These are phyloP conservation scores for Campoletis sonorensis DNA, from an alignment of 1,140 invertebrate species.

Conservation along the genomic window DNA sequence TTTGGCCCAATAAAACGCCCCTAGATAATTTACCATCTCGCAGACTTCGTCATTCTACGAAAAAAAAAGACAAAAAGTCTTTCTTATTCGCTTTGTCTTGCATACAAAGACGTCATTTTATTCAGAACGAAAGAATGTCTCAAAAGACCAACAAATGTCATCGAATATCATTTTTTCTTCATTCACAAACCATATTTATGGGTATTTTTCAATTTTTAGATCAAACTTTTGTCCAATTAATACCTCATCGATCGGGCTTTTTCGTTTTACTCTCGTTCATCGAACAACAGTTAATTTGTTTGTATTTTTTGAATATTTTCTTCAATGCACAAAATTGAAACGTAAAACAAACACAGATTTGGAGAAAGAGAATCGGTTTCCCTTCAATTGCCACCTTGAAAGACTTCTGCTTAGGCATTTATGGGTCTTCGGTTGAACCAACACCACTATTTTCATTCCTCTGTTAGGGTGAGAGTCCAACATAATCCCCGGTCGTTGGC, in stretches of 20 bases:
- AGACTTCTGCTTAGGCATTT: conserved; percentile 69
- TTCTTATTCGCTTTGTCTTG: background rate
- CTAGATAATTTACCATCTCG: background rate
- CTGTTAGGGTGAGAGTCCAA: conserved; percentile 13
- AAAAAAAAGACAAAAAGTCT: too few relatives aligned
- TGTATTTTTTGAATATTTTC: too few relatives aligned
- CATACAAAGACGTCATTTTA: too few relatives aligned
- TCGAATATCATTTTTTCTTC: background rate
- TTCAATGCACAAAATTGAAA: too few relatives aligned
- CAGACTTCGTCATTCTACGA: background rate
- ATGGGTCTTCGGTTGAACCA: conserved; percentile 65
- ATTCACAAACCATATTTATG: too few relatives aligned
- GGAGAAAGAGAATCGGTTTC: conserved; percentile 29
- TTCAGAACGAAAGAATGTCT: too few relatives aligned
- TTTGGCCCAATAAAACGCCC: background rate
- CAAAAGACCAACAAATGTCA: background rate
- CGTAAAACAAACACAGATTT: background rate
- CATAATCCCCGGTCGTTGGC: conserved; percentile 59
- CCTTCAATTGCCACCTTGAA: conserved; percentile 66
- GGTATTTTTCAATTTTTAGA: too few relatives aligned
- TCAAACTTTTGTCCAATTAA: too few relatives aligned
- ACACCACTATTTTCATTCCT: conserved; percentile 47
- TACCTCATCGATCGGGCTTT: too few relatives aligned
- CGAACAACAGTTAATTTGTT: too few relatives aligned
- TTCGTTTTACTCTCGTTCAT: too few relatives aligned